Conservation (phyloP, 2,113 vertebrate species). For the Oreochromis spilurus region DNA sequence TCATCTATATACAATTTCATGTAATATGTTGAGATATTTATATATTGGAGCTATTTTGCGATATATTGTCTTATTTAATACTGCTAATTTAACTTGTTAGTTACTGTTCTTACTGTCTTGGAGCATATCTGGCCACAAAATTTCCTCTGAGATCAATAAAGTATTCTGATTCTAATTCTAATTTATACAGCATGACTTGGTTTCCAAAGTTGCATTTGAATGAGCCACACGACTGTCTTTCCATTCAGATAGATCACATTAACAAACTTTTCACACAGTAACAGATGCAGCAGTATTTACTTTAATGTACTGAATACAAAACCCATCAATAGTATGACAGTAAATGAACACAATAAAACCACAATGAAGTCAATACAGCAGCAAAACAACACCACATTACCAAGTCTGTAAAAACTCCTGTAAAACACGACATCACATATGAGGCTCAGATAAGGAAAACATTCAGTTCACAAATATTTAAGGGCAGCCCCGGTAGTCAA, state of each 20-base stretch:
- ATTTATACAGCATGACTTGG: neutral
- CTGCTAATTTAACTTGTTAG: neutral
- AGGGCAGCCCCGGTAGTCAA: neutral
- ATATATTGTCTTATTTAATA: neutral
- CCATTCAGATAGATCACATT: neutral
- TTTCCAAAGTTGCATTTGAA: neutral
- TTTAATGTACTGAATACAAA: conserved; percentile 32
- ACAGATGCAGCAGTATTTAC: neutral
- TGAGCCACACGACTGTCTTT: neutral
- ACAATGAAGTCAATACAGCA: neutral
- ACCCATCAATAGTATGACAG: neutral
- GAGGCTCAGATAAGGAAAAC: neutral
- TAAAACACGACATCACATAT: conserved; percentile 25
- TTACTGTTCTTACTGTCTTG: neutral
- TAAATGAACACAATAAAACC: conserved; percentile 6
- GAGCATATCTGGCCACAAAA: neutral
- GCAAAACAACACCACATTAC: neutral
- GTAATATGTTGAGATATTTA: neutral
- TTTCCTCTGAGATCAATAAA: neutral
- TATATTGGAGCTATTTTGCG: neutral
- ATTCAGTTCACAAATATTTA: conserved; percentile 4
- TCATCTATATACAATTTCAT: neutral
- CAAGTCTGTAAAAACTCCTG: neutral
- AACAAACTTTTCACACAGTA: neutral
- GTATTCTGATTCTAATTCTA: neutral